phyloP scores from a whole-genome alignment of 1,140 invertebrate species.

The Olivierus martensii region DNA sequence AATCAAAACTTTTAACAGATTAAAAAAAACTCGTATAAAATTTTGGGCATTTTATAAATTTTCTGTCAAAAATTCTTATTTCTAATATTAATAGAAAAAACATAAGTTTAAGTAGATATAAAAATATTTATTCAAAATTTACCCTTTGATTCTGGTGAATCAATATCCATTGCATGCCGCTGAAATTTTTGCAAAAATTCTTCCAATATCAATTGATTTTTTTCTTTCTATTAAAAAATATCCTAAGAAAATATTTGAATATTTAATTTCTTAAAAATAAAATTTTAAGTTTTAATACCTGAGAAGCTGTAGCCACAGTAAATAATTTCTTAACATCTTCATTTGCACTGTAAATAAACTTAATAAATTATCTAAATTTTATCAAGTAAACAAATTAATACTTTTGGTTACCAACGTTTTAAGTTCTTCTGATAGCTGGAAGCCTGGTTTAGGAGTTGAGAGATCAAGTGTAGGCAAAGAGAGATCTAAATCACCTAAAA shows the following conservation, averaged over 20 bases:
- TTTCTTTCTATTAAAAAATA: too few relatives aligned
- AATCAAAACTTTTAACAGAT: too few relatives aligned
- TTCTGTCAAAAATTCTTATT: too few relatives aligned
- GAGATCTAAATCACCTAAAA: neutral
- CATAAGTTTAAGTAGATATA: too few relatives aligned
- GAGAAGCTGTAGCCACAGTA: constrained; percentile 4
- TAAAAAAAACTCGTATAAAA: too few relatives aligned
- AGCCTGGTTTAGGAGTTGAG: constrained; percentile 5
- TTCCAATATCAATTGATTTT: constrained; percentile 4
- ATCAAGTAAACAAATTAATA: too few relatives aligned
- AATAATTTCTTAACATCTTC: constrained; percentile 3
- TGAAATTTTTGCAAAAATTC: constrained; percentile 11
- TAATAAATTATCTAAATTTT: neutral
- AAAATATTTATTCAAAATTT: too few relatives aligned
- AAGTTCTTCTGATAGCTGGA: constrained; percentile 10
- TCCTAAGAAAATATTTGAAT: too few relatives aligned
- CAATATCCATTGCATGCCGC: constrained; percentile 10
- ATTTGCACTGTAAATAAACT: constrained; percentile 1
- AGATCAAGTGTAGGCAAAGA: neutral
- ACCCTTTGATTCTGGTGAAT: constrained; percentile 17
- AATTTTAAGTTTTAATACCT: neutral
- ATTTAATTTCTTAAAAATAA: neutral
- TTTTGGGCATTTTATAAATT: too few relatives aligned
- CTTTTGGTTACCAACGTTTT: constrained; percentile 11
- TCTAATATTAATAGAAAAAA: too few relatives aligned